Evolutionary conservation across 1,140 invertebrate genomes (phyloP).

Genomic region (Magallana ariakensis): DNA sequence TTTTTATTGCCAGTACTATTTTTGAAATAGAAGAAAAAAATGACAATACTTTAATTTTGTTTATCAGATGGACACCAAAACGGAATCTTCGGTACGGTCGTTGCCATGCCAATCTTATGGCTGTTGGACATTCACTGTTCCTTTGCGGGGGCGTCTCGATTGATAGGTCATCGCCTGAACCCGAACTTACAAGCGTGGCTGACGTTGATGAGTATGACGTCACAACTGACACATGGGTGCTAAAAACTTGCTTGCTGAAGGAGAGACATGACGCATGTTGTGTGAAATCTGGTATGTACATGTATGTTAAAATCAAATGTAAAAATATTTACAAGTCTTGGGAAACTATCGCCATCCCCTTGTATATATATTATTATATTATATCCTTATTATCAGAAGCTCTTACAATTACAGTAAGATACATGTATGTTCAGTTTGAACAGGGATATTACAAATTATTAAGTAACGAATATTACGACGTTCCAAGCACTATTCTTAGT

Average conservation of each 20-base stretch:
- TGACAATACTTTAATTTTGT: neutral
- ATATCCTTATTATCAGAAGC: too few species aligned
- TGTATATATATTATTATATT: too few species aligned
- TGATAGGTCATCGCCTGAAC: neutral
- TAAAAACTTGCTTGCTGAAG: conserved; percentile 46
- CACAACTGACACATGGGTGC: conserved; percentile 50
- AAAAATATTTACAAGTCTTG: neutral
- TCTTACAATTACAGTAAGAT: too few species aligned
- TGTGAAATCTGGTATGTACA: conserved; percentile 54
- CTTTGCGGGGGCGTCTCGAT: conserved; percentile 59
- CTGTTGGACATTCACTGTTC: conserved; percentile 41
- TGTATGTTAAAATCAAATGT: neutral
- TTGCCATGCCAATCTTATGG: conserved; percentile 57
- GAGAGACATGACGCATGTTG: conserved; percentile 57
- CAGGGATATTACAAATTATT: too few species aligned
- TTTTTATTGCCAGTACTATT: too few species aligned
- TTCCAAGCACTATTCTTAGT: too few species aligned
- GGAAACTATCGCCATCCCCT: too few species aligned
- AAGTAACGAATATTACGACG: too few species aligned
- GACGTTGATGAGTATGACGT: conserved; percentile 57
- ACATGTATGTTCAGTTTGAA: too few species aligned
- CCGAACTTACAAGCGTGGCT: conserved; percentile 47
- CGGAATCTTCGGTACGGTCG: conserved; percentile 53
- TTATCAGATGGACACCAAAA: conserved; percentile 54
- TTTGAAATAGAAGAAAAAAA: neutral